Evolutionary conservation across 2,888 invertebrate species (phyloP), one percentile per base, ranked within the genome.

Genomic region (Agrochola litura): DNA sequence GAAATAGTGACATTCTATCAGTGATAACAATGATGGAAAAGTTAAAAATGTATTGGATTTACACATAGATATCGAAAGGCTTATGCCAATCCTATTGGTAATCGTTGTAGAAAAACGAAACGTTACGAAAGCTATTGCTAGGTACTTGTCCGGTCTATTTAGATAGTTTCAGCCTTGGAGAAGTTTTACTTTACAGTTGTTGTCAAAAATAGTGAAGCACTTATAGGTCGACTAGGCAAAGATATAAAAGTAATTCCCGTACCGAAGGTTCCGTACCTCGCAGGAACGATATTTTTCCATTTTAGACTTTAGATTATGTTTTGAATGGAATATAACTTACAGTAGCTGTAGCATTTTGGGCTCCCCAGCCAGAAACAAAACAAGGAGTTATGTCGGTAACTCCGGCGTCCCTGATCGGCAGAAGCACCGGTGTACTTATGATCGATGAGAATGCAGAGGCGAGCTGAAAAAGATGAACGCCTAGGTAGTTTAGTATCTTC

Each of bases 361-460:
- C 63, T 63, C 82, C 82, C 70, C 70, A 82, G 8, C 82, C 82
- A 58, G 83, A 63, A 22, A 74, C 46, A 54, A 16, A 46, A 54
- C 82, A 82, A 54, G 54, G 56, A 6, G 22, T 0, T 19, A 46
- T 2, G 1, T 77, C 66, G 1, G 41, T 19, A 41, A 30, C 8
- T 0, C 10, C 41, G 19, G 64, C 16, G 8, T 67, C 60, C 4
- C 30, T 54, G 22, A 46, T 41, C 0, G 83, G 46, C 10, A 82
- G 8, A 0, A 8, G 14, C 46, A 82, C 69, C 41, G 70, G 74
- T 30, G n/a, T 4, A 58, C 9, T 30, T 19, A 46, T 49, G 3
- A 10, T 12, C 22, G 14, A 16, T 10, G 37, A 3, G 46, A 82
- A 79, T 19, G 63, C 14, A 64, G 41, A 6, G 1, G 1, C 8